A percentile compares a stretch with the other conserved stretches of the same genome.
phyloP scores from a whole-genome alignment of 2,888 invertebrate genomes.

The Patella pellucida region DNA sequence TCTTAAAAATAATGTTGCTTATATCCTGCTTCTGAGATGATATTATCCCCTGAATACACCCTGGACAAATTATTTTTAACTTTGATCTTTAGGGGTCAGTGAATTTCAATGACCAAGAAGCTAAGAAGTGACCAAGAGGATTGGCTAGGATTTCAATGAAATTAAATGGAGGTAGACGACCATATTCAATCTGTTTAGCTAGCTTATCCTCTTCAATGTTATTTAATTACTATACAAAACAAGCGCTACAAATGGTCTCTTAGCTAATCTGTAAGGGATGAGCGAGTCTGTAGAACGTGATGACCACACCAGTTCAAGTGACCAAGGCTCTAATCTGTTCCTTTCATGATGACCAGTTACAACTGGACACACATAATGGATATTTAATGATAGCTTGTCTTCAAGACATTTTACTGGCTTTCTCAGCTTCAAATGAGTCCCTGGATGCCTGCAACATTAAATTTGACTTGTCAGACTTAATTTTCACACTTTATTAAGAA shows the following conservation, averaged over 20 bases:
- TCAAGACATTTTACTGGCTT: slow-evolving; percentile 5
- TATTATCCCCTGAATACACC: too few species aligned
- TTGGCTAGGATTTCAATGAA: slow-evolving; percentile 1
- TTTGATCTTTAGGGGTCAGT: not conserved
- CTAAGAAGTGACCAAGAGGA: not conserved
- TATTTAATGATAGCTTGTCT: slow-evolving; percentile 11
- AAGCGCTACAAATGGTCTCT: not conserved
- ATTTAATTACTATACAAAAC: slow-evolving; percentile 6
- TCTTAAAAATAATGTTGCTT: slow-evolving; percentile 7
- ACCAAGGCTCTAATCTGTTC: not conserved
- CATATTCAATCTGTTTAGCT: not conserved
- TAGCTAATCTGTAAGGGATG: not conserved
- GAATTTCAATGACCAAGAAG: not conserved
- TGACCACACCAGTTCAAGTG: not conserved
- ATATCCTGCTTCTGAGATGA: not conserved
- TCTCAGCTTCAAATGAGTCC: not conserved
- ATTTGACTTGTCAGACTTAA: slow-evolving; percentile 4
- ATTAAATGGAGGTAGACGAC: not conserved
- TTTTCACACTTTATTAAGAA: slow-evolving; percentile 8
- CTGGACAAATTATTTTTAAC: not conserved
- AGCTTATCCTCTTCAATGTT: not conserved
- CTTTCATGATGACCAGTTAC: not conserved
- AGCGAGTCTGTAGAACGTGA: not conserved
- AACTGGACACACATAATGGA: slow-evolving; percentile 7
- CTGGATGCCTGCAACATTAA: slow-evolving; percentile 2